Evolutionary conservation across 1,140 invertebrate genomes (phyloP).

Genomic region (Carcinoscorpius rotundicauda): DNA sequence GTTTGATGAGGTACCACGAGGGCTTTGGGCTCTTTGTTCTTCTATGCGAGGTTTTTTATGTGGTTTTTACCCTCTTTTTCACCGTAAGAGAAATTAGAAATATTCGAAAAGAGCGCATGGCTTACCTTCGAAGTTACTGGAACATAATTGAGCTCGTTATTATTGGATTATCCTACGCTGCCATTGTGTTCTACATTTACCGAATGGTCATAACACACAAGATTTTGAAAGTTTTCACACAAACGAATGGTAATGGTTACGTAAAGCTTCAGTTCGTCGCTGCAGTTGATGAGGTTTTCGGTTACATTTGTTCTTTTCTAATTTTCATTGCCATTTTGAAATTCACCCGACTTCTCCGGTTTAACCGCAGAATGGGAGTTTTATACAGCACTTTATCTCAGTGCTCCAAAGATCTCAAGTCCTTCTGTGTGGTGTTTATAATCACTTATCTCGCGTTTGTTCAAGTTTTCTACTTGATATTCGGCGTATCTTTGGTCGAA

Average conservation of each 20-base stretch:
- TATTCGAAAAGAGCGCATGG: constrained; percentile 28
- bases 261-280: constrained; percentile 40
- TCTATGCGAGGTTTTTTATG: constrained; percentile 32
- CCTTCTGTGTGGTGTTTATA: constrained; percentile 33
- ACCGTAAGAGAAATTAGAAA: constrained; percentile 33
- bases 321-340: constrained; percentile 41
- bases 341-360: constrained; percentile 39
- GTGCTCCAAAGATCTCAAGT: constrained; percentile 33
- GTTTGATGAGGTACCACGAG: constrained; percentile 32
- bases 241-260: constrained; percentile 36
- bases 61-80: constrained; percentile 39
- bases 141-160: constrained; percentile 37
- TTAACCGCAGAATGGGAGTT: constrained; percentile 34
- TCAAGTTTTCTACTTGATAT: constrained; percentile 40
- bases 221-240: constrained; percentile 33
- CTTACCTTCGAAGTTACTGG: constrained; percentile 40
- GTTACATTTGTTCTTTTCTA: constrained; percentile 34
- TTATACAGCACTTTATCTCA: constrained; percentile 29
- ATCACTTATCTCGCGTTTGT: constrained; percentile 34
- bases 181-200: constrained; percentile 38
- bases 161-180: constrained; percentile 32
- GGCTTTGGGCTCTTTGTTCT: constrained; percentile 30
- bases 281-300: constrained; percentile 38
- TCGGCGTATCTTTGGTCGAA: constrained; percentile 32
- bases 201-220: constrained; percentile 33